These are phyloP conservation scores for Penaeus vannamei DNA, from an alignment of 1,140 invertebrate species.

Conservation along the genomic window DNA sequence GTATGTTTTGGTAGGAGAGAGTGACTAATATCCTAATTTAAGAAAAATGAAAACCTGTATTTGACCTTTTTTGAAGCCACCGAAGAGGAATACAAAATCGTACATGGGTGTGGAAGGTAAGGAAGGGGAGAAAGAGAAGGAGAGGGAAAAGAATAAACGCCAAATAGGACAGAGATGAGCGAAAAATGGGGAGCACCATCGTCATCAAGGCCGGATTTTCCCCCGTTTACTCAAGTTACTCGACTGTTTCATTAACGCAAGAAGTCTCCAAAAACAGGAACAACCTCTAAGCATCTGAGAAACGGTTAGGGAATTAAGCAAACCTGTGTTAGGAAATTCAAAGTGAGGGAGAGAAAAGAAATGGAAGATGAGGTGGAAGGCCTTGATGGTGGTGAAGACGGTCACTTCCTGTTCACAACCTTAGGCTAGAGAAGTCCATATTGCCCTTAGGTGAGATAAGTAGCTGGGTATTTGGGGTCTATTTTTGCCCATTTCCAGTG, in stretches of 20 bases:
- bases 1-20: constrained; percentile 51
- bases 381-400: neutral
- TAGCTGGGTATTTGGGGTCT: too few relatives aligned
- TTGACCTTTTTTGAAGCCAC: neutral
- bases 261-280: too few relatives aligned
- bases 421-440: too few relatives aligned
- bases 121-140: neutral
- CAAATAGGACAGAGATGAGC: neutral
- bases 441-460: too few relatives aligned
- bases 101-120: neutral
- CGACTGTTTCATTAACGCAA: too few relatives aligned
- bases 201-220: constrained; percentile 36
- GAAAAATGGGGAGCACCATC: constrained; percentile 5
- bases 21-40: constrained; percentile 45
- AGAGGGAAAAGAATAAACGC: neutral
- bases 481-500: too few relatives aligned
- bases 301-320: too few relatives aligned
- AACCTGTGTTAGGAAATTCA: too few relatives aligned
- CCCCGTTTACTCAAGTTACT: neutral
- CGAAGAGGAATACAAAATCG: neutral
- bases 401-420: constrained; percentile 17
- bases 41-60: constrained; percentile 8
- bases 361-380: neutral
- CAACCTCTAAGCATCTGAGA: too few relatives aligned
- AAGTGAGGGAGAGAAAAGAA: too few relatives aligned